Conservation (phyloP, 1,140 invertebrate species). For the Vanessa atalanta region DNA sequence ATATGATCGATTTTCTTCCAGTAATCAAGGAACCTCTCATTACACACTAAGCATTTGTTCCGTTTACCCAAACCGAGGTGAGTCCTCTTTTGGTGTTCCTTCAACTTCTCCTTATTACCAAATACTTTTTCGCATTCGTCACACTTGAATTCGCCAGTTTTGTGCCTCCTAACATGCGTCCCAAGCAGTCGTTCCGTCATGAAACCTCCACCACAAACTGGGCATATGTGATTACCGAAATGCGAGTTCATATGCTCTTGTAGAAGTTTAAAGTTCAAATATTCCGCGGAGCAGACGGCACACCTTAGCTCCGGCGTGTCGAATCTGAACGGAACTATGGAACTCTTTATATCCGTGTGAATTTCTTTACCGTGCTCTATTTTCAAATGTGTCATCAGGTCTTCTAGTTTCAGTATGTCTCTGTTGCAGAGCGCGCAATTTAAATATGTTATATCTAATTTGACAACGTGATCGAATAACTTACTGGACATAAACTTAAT, state of each 20-base stretch:
- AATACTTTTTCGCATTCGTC: conserved; percentile 55
- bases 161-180: conserved; percentile 53
- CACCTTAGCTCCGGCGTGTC: conserved; percentile 62
- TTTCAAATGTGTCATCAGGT: conserved; percentile 56
- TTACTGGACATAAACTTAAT: conserved; percentile 50
- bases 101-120: conserved; percentile 44
- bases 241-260: conserved; percentile 75
- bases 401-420: conserved; percentile 46
- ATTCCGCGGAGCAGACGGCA: conserved; percentile 62
- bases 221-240: conserved; percentile 84
- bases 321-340: conserved; percentile 64
- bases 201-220: conserved; percentile 85
- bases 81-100: conserved; percentile 49
- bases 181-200: conserved; percentile 47
- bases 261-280: conserved; percentile 65
- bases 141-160: conserved; percentile 50
- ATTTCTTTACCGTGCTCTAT: conserved; percentile 49
- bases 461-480: conserved; percentile 56
- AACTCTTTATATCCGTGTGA: conserved; percentile 50
- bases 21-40: conserved; percentile 59
- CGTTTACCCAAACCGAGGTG: conserved; percentile 53
- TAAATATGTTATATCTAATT: conserved; percentile 61
- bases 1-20: conserved; percentile 61
- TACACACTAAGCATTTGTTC: conserved; percentile 56
- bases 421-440: conserved; percentile 53